Evolutionary conservation across 1,140 invertebrate genomes (phyloP).

Genomic region (Batillaria attramentaria): DNA sequence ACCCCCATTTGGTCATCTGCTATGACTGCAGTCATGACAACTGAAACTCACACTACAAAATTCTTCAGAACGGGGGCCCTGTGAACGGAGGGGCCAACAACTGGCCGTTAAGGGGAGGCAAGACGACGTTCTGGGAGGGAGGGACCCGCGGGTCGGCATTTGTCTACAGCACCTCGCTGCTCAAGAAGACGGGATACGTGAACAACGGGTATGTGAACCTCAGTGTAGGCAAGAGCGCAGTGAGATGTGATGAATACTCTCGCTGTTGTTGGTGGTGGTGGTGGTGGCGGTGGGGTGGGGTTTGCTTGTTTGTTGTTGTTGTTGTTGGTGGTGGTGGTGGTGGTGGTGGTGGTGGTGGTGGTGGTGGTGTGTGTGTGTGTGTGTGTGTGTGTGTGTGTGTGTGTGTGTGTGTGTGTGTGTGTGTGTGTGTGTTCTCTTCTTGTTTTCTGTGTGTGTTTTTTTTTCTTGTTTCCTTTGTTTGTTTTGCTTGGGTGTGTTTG

Average conservation of each 20-base stretch:
- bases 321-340: too few species aligned
- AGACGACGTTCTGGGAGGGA: conserved; percentile 50
- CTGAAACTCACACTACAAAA: neutral
- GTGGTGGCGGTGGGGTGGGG: too few species aligned
- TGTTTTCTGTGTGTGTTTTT: neutral
- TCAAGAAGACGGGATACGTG: conserved; percentile 24
- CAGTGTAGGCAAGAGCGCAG: neutral
- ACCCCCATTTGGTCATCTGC: neutral
- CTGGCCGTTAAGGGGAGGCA: conserved; percentile 25
- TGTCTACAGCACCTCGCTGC: conserved; percentile 31
- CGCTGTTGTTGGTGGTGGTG: too few species aligned
- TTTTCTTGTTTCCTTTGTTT: too few species aligned
- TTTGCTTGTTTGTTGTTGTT: too few species aligned
- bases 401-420: too few species aligned
- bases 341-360: too few species aligned
- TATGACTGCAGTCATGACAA: neutral
- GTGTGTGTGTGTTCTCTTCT: too few species aligned
- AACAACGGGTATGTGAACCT: conserved; percentile 29
- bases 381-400: too few species aligned
- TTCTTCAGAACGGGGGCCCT: conserved; percentile 28
- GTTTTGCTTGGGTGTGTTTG: too few species aligned
- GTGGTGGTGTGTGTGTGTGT: too few species aligned
- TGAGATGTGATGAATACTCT: neutral
- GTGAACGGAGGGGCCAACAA: conserved; percentile 11
- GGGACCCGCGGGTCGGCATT: conserved; percentile 44